Evolutionary conservation across 2,888 invertebrate genomes (phyloP).

Genomic region (Eumacrocentrus americanus): DNA sequence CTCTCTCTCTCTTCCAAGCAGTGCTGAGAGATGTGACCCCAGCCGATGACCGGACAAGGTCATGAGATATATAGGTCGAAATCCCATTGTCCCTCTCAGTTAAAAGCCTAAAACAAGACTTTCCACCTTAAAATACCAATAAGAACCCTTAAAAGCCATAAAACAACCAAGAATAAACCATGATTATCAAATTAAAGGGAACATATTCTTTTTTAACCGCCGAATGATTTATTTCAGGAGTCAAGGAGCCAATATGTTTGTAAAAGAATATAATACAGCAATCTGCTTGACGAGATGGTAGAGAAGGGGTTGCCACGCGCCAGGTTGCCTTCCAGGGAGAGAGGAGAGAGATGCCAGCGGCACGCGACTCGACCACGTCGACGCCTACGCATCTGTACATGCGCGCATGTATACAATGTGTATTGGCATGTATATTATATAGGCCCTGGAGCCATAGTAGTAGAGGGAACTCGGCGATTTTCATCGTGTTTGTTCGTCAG

Average conservation of each 20-base stretch:
- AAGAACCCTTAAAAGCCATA: too few relatives aligned
- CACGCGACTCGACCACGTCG: constrained; percentile 49
- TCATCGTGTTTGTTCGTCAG: constrained; percentile 14
- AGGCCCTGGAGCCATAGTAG: neutral
- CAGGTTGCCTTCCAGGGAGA: constrained; percentile 39
- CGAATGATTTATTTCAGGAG: too few relatives aligned
- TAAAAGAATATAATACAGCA: neutral
- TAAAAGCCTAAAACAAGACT: too few relatives aligned
- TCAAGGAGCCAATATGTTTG: neutral
- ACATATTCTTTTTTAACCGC: too few relatives aligned
- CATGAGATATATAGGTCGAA: constrained; percentile 31
- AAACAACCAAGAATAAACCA: too few relatives aligned
- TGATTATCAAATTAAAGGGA: too few relatives aligned
- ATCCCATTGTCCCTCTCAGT: constrained; percentile 14
- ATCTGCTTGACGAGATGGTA: neutral
- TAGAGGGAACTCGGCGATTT: constrained; percentile 1
- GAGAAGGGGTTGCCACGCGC: constrained; percentile 33
- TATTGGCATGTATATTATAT: constrained; percentile 14
- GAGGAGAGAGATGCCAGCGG: constrained; percentile 49
- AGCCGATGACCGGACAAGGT: constrained; percentile 32
- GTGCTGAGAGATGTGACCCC: constrained; percentile 2
- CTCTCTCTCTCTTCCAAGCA: constrained; percentile 1
- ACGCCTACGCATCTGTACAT: constrained; percentile 35
- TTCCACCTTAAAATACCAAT: too few relatives aligned
- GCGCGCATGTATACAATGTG: constrained; percentile 13